Conservation (phyloP, 2,888 invertebrate species). For the Drosophila mayaguana region DNA sequence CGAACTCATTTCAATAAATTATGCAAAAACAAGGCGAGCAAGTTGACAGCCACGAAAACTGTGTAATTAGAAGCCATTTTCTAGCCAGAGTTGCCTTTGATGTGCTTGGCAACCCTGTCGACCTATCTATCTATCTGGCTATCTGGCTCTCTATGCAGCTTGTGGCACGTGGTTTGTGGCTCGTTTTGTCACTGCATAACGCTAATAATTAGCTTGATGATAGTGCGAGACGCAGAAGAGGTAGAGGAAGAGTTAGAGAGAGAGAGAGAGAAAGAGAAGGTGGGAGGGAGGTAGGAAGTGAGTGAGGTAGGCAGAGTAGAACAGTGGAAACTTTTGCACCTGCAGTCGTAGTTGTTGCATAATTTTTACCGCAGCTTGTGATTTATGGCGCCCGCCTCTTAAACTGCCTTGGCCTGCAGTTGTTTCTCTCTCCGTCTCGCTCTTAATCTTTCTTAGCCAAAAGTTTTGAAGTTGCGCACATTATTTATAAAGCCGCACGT, state of each 20-base stretch:
- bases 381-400: constrained; percentile 42
- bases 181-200: constrained; percentile 52
- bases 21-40: constrained; percentile 53
- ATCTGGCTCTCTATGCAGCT: constrained; percentile 4
- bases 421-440: not conserved
- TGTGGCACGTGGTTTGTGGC: constrained; percentile 23
- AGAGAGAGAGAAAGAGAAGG: not conserved
- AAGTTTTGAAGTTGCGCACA: constrained; percentile 38
- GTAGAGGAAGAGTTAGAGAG: too few species aligned
- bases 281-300: constrained; percentile 1
- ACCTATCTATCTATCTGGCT: constrained; percentile 5
- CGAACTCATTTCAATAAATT: constrained; percentile 71
- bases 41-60: constrained; percentile 16
- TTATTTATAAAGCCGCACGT: constrained; percentile 49
- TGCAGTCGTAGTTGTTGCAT: constrained; percentile 12
- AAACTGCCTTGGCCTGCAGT: not conserved
- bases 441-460: constrained; percentile 19
- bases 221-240: not conserved
- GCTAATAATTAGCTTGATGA: constrained; percentile 69
- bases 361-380: constrained; percentile 31
- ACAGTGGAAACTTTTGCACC: constrained; percentile 34
- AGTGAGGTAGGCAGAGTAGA: constrained; percentile 4
- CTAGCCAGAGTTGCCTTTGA: constrained; percentile 63
- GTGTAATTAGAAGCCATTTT: constrained; percentile 69
- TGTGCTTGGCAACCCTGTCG: constrained; percentile 45